phyloP scores from a whole-genome alignment of 2,888 invertebrate species.

The Drosophila histrio region DNA sequence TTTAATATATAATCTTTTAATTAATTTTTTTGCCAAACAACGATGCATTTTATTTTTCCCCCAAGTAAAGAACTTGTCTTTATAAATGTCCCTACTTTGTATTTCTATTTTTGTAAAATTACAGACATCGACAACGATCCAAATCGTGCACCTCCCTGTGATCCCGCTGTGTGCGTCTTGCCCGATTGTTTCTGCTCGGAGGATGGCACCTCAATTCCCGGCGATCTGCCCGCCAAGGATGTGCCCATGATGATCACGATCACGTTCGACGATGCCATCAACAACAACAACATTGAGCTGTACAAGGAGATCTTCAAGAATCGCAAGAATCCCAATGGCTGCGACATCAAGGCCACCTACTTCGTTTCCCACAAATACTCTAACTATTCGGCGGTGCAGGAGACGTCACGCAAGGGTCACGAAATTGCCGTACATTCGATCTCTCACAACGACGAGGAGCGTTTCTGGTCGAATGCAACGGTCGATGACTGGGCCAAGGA shows the following conservation, averaged over 20 bases:
- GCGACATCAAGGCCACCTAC: slow-evolving; percentile 96
- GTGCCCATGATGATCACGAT: slow-evolving; percentile 97
- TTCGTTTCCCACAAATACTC: slow-evolving; percentile 97
- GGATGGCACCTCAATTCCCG: slow-evolving; percentile 94
- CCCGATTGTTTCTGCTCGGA: slow-evolving; percentile 98
- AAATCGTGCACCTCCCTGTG: slow-evolving; percentile 95
- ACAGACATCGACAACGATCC: slow-evolving; percentile 96
- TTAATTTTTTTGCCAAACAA: no score
- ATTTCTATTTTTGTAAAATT: slow-evolving; percentile 41
- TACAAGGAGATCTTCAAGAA: slow-evolving; percentile 97
- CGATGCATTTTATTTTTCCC: no score
- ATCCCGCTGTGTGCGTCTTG: slow-evolving; percentile 92
- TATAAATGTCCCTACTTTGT: neutral
- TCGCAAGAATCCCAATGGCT: slow-evolving; percentile 96
- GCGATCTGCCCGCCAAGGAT: slow-evolving; percentile 92
- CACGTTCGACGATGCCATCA: slow-evolving; percentile 97
- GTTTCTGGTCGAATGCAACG: slow-evolving; percentile 96
- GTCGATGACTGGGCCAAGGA: slow-evolving; percentile 97
- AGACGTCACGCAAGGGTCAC: slow-evolving; percentile 95
- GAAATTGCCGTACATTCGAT: slow-evolving; percentile 97
- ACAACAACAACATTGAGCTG: slow-evolving; percentile 96
- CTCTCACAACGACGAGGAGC: slow-evolving; percentile 96
- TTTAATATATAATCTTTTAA: no score
- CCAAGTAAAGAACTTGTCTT: no score
- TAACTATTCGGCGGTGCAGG: slow-evolving; percentile 96